These are phyloP conservation scores for Mionectes olivaceus DNA, from an alignment of 2,797 vertebrate genomes.

Conservation along the genomic window DNA sequence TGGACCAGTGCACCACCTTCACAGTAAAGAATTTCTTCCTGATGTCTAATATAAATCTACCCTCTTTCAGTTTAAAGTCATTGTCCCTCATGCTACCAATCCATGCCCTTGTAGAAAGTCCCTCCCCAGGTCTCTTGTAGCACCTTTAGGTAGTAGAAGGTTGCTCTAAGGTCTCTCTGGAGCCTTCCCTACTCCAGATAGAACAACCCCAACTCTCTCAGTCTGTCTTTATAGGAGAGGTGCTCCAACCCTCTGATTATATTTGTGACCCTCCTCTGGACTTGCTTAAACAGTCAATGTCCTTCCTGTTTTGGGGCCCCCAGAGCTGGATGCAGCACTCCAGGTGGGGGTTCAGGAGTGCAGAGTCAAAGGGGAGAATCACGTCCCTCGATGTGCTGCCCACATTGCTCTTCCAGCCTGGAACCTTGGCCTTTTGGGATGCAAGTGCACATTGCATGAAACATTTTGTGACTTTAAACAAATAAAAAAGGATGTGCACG, in stretches of 20 bases:
- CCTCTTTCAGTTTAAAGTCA: neutral
- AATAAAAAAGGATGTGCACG: neutral
- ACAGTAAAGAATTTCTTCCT: neutral
- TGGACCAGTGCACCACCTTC: neutral
- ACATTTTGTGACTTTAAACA: neutral
- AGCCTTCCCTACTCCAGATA: neutral
- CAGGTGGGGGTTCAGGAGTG: fast-evolving
- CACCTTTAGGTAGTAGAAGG: neutral
- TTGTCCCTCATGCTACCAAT: neutral
- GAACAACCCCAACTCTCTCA: neutral
- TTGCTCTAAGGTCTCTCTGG: neutral
- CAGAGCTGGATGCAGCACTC: neutral
- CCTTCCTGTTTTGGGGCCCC: neutral
- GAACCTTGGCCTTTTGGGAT: neutral
- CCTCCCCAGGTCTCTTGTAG: neutral
- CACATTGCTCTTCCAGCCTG: fast-evolving
- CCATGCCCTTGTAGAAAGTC: fast-evolving
- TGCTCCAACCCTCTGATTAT: neutral
- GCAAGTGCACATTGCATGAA: neutral
- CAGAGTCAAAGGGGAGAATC: neutral
- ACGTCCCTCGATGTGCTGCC: neutral
- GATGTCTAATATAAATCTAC: neutral
- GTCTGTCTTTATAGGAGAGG: neutral
- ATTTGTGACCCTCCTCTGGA: neutral
- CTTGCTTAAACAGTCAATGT: fast-evolving